Evolutionary conservation across 37 sponge, comb jelly and placozoan genomes (phyloP).

Genomic region (Bolinopsis microptera): DNA sequence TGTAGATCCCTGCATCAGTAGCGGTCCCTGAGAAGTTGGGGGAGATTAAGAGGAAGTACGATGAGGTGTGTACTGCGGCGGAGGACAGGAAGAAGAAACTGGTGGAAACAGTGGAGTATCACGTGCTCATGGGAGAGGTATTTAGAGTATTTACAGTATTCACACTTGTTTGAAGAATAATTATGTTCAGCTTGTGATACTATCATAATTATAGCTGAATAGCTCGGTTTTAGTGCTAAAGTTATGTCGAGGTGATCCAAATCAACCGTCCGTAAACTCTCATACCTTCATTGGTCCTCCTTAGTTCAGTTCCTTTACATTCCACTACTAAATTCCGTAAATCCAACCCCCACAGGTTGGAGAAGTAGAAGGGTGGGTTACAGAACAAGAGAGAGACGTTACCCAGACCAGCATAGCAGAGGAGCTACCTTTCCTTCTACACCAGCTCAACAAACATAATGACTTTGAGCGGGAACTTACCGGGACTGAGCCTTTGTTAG

Average conservation of each 20-base stretch:
- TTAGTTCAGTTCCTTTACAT: too few species aligned
- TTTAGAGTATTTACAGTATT: too few species aligned
- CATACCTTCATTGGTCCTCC: too few species aligned
- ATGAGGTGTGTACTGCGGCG: background rate
- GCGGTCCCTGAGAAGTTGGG: conserved; percentile 59
- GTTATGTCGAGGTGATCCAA: too few species aligned
- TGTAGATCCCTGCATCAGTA: conserved; percentile 54
- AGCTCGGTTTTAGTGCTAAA: too few species aligned
- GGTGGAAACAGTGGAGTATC: conserved; percentile 49
- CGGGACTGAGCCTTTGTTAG: conserved; percentile 37
- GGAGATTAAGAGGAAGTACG: conserved; percentile 23
- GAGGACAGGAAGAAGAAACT: conserved; percentile 21
- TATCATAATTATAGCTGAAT: too few species aligned
- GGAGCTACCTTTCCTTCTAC: conserved; percentile 46
- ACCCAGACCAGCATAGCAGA: conserved; percentile 18
- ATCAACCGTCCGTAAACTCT: too few species aligned
- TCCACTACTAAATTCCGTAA: too few species aligned
- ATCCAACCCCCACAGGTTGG: background rate
- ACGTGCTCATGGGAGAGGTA: conserved; percentile 52
- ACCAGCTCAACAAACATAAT: conserved; percentile 21
- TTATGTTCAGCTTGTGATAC: too few species aligned
- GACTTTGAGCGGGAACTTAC: conserved; percentile 54
- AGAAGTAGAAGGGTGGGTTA: conserved; percentile 48
- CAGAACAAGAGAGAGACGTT: conserved; percentile 28
- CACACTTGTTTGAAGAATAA: too few species aligned